phyloP scores from a whole-genome alignment of 2,888 invertebrate species.

The Noctua janthe region DNA sequence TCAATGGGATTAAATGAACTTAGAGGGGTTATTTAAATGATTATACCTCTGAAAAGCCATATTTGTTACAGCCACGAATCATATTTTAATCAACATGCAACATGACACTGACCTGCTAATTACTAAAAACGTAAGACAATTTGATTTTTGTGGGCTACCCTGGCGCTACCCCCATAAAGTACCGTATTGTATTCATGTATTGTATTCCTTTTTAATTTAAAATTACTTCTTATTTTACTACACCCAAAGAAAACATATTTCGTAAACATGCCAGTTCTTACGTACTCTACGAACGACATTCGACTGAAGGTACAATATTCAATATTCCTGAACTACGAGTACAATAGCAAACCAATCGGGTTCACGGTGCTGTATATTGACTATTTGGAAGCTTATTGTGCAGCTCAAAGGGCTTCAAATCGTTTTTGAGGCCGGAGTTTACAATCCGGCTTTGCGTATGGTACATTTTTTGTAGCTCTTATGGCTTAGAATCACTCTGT shows the following conservation, averaged over 20 bases:
- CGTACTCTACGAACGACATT: slow-evolving; percentile 8
- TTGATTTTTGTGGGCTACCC: no score
- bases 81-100: no score
- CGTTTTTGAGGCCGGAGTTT: background rate
- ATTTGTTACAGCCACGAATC: no score
- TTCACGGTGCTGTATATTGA: slow-evolving; percentile 13
- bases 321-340: slow-evolving; percentile 21
- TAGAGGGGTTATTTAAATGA: no score
- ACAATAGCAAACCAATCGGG: slow-evolving; percentile 16
- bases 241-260: background rate
- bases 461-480: slow-evolving; percentile 3
- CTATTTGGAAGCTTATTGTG: slow-evolving; percentile 27
- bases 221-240: background rate
- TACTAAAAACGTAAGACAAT: no score
- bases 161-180: no score
- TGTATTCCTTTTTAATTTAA: background rate
- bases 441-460: background rate
- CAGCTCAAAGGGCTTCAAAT: slow-evolving; percentile 29
- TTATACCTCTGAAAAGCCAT: no score
- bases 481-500: slow-evolving; percentile 17
- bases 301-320: slow-evolving; percentile 13
- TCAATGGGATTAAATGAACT: no score
- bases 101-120: no score
- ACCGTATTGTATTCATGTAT: no score
- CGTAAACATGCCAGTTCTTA: background rate